Base-by-base conservation (phyloP, 2,113 vertebrate genomes). In the Alouatta palliata region DNA sequence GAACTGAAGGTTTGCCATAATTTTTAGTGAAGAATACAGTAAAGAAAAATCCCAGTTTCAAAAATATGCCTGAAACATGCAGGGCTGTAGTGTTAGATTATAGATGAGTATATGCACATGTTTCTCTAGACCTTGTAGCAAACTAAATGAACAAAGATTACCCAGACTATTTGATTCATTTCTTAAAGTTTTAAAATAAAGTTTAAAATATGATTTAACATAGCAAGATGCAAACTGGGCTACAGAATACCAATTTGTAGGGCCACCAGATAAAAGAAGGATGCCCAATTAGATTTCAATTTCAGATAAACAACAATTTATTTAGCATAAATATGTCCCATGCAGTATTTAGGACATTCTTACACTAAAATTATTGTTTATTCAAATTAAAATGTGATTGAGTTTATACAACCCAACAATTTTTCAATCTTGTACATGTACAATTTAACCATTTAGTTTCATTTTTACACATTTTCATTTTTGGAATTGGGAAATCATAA, bases 11-110 rank as follows among this genome's bases (percentile, higher is more conserved):
- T 71, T 94, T 56, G 0, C 45, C 47, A 96, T 84, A 71, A 66
- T 89, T 93, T 94, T 86, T 96, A 85, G 68, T 88, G 71, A 94
- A 54, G 20, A 64, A 73, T 81, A 70, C 43, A 8, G 21, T 66
- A 77, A 94, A 68, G 35, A 82, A 90, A 82, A 91, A 12, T 75
- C 30, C 45, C 10, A 49, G 5, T 66, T 68, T 85, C 58, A 66
- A 79, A 94, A 87, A 61, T 80, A 92, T 8, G 32, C 64, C 94
- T 58, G 16, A 90, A 93, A 43, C 8, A 85, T 40, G n/a, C 37
- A 85, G 3, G 1, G 7, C 71, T 87, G n/a, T 32, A 47, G 25
- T 66, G 25, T 87, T 73, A 87, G 17, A 45, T 94, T 94, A 66
- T 25, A 52, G 73, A 73, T 96, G 71, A 77, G n/a, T 40, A 64